Evolutionary conservation across 2,797 vertebrate genomes (phyloP).

Genomic region (Coracias cyanogaster): DNA sequence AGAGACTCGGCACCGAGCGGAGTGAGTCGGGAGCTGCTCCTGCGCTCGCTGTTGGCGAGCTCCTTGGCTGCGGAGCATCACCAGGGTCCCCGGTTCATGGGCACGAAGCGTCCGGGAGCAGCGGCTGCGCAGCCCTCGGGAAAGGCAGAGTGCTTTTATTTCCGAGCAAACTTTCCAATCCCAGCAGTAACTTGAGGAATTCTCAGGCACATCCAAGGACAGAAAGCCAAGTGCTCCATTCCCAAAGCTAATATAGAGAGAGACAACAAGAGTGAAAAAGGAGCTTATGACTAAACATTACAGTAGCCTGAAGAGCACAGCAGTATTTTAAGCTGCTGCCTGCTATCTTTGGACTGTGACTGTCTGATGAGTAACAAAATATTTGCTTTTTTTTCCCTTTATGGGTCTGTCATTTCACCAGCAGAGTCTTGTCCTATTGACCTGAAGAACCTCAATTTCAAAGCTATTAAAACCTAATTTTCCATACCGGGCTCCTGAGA

Average conservation of each 20-base stretch:
- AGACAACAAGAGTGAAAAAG: slow-evolving; percentile 1
- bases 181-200: background rate
- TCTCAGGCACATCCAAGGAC: slow-evolving; percentile 9
- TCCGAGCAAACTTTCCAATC: background rate
- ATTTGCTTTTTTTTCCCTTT: slow-evolving; percentile 71
- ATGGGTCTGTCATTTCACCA: slow-evolving; percentile 73
- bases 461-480: slow-evolving; percentile 82
- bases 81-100: accelerated
- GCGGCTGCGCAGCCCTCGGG: accelerated
- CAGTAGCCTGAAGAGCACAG: slow-evolving; percentile 1
- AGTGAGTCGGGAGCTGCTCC: accelerated
- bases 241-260: background rate
- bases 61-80: accelerated
- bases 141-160: background rate
- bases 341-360: slow-evolving; percentile 32
- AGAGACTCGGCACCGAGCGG: background rate
- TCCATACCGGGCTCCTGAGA: slow-evolving; percentile 73
- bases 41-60: accelerated
- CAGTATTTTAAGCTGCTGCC: slow-evolving; percentile 18
- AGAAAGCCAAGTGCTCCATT: background rate
- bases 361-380: slow-evolving; percentile 59
- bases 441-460: slow-evolving; percentile 78
- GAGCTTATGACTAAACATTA: slow-evolving; percentile 43
- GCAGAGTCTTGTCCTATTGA: slow-evolving; percentile 74
- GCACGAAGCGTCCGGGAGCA: accelerated